These are phyloP conservation scores for Rhogogaster chlorosoma DNA, from an alignment of 2,888 invertebrate species.

Conservation along the genomic window DNA sequence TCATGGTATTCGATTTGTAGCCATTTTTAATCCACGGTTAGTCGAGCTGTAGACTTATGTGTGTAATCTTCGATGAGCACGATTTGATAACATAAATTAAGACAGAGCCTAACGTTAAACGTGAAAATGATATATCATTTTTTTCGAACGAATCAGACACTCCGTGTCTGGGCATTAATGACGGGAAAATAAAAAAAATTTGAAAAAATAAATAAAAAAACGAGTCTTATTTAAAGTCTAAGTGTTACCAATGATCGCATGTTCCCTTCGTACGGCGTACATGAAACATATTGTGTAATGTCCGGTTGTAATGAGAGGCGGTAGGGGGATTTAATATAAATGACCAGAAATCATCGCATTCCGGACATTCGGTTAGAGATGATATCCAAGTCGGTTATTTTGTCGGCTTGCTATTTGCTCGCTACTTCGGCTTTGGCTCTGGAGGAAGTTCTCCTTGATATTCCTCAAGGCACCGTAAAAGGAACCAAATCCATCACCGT, in stretches of 20 bases:
- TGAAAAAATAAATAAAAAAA: not conserved
- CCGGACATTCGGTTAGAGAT: not conserved
- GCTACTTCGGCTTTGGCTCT: constrained; percentile 56
- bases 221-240: not conserved
- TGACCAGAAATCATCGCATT: not conserved
- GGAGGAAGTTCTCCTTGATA: constrained; percentile 67
- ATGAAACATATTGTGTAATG: constrained; percentile 4
- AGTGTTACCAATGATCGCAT: constrained; percentile 15
- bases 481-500: constrained; percentile 67
- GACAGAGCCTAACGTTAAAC: not conserved
- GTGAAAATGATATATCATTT: not conserved
- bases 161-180: not conserved
- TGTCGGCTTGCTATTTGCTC: constrained; percentile 8
- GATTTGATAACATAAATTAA: not conserved
- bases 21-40: not conserved
- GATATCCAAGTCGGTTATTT: constrained; percentile 14
- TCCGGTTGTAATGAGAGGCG: constrained; percentile 11
- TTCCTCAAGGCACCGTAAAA: constrained; percentile 68
- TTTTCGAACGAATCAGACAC: not conserved
- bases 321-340: not conserved
- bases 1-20: not conserved
- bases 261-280: not conserved
- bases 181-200: not conserved
- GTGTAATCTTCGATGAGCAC: not conserved
- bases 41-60: not conserved